These are phyloP conservation scores for Synergus japonicus DNA, from an alignment of 2,888 invertebrate species.

Conservation along the genomic window DNA sequence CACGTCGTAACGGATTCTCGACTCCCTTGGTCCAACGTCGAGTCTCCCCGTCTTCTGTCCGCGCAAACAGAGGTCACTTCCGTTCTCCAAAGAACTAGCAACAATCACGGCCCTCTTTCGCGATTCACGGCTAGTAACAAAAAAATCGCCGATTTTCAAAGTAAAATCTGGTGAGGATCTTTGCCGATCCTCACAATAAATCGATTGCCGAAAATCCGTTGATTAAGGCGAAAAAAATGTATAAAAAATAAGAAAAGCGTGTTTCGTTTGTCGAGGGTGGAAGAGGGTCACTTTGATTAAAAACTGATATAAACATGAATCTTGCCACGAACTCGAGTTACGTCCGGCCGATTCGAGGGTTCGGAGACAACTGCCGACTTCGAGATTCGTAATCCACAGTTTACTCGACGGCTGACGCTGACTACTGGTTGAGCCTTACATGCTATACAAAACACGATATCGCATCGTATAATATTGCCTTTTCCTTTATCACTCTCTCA, in stretches of 20 bases:
- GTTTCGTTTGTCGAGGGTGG: background rate
- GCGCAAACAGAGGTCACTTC: slow-evolving; percentile 40
- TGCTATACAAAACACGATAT: slow-evolving; percentile 13
- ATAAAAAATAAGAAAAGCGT: background rate
- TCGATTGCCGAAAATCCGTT: background rate
- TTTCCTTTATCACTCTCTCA: slow-evolving; percentile 5
- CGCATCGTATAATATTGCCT: slow-evolving; percentile 6
- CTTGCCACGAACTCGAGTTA: slow-evolving; percentile 51
- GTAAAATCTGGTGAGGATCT: slow-evolving; percentile 1
- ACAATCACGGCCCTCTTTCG: background rate
- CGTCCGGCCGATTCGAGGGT: slow-evolving; percentile 75
- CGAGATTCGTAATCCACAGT: slow-evolving; percentile 55
- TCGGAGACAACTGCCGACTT: slow-evolving; percentile 71
- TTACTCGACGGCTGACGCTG: slow-evolving; percentile 53
- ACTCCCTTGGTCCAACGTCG: slow-evolving; percentile 47
- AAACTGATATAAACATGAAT: slow-evolving; percentile 36
- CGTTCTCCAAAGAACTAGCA: slow-evolving; percentile 19
- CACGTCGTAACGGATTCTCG: slow-evolving; percentile 51
- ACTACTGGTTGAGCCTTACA: slow-evolving; percentile 44
- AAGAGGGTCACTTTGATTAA: background rate
- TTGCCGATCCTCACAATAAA: background rate
- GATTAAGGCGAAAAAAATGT: background rate
- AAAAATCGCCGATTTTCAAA: background rate
- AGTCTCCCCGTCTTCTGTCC: slow-evolving; percentile 42
- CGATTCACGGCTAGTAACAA: background rate